A percentile compares a stretch with the other conserved stretches of the same genome.
These are phyloP conservation scores for Enteromius afrohamiltoni DNA, from an alignment of 2,797 vertebrate genomes.

Conservation along the genomic window DNA sequence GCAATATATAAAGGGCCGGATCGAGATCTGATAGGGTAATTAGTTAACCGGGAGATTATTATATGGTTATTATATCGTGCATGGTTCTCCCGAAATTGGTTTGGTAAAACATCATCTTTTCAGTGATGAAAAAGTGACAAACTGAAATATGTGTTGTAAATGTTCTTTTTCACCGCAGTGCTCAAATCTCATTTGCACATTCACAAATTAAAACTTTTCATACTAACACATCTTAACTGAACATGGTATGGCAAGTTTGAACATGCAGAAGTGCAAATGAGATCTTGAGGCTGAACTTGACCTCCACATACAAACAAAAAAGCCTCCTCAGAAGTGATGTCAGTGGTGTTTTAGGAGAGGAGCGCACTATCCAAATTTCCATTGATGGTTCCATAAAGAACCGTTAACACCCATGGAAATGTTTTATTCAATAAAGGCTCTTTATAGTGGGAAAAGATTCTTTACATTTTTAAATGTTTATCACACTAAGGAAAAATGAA, in stretches of 20 bases:
- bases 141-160: too few relatives aligned
- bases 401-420: background rate
- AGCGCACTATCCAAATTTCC: background rate
- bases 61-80: too few relatives aligned
- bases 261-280: background rate
- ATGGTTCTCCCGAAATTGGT: too few relatives aligned
- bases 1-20: too few relatives aligned
- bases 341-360: background rate
- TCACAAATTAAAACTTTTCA: background rate
- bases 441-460: background rate
- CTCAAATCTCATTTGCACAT: constrained; percentile 1
- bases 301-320: background rate
- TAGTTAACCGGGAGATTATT: too few relatives aligned
- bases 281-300: background rate
- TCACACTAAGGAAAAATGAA: background rate
- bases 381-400: background rate
- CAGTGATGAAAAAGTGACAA: too few relatives aligned
- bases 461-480: background rate
- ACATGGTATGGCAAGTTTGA: background rate
- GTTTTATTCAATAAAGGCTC: background rate
- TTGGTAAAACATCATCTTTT: too few relatives aligned
- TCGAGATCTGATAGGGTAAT: too few relatives aligned
- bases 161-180: background rate
- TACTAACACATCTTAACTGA: background rate
- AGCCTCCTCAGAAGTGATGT: background rate